Base-by-base conservation (phyloP, 2,113 vertebrate genomes). In the Probosciger aterrimus region DNA sequence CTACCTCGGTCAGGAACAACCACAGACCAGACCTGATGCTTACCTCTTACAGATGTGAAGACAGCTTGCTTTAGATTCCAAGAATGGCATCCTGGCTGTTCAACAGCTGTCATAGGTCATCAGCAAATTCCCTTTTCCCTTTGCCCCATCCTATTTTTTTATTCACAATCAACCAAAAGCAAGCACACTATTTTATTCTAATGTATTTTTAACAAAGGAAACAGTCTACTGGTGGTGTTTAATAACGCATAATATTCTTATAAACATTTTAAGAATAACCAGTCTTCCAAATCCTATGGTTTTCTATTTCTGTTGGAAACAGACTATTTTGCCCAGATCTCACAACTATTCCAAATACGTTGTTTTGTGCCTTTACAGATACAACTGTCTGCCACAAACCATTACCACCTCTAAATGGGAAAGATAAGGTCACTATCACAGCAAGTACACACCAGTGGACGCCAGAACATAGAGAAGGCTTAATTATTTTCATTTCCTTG, bases 91-190 rank as follows among this genome's bases (percentile, higher is more conserved):
- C 27, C 19, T 68, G 52, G 20, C 24, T 49, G 24, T 37, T 78
- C 6, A 41, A 63, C 4, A 67, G 11, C 14, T 39, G 18, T 41
- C 39, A 24, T 4, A 76, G 3, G 35, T 18, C 60, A 76, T 14
- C 18, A 65, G 12, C 20, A 82, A 69, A 59, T n/a, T 59, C 33
- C 25, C 13, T 9, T 52, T 12, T 31, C 2, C 2, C 3, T 47
- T 28, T 6, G 14, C 5, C 18, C 4, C 7, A 35, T 3, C 1
- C 15, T 30, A 50, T 17, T 2, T 1, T 47, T 15, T 70, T 49
- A 47, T 8, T 68, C 52, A 80, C 16, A 57, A 60, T 31, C 46
- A 87, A 79, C 10, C 28, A 50, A 49, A 59, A n/a, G 33, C 59
- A 93, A 5, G 30, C 31, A 83, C 5, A 7, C 2, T 68, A 8